A percentile compares a stretch with the other conserved stretches of the same genome.
Conservation (phyloP, 1,140 invertebrate species). For the Wiebesia pumilae region DNA sequence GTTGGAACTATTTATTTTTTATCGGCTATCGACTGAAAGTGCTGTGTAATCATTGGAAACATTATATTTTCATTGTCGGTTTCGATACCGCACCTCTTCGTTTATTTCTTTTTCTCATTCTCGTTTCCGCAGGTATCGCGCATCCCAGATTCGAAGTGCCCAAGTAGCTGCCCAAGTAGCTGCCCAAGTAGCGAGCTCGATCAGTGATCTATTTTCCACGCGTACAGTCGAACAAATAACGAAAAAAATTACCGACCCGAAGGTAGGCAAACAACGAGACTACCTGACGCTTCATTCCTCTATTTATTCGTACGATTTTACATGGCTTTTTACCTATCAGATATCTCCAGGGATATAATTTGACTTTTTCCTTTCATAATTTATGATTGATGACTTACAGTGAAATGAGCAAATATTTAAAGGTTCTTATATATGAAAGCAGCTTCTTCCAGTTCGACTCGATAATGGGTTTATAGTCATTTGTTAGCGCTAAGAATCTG, state of each 20-base stretch:
- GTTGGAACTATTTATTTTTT: constrained; percentile 46
- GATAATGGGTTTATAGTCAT: no score
- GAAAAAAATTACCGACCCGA: neutral
- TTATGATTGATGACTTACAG: neutral
- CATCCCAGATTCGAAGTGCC: neutral
- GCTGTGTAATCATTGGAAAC: constrained; percentile 50
- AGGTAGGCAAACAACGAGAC: neutral
- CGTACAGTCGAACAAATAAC: neutral
- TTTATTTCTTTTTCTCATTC: neutral
- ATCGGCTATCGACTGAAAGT: neutral
- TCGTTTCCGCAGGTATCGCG: constrained; percentile 28
- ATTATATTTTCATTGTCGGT: constrained; percentile 52
- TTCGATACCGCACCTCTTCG: constrained; percentile 20
- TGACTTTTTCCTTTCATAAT: neutral
- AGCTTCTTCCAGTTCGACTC: no score
- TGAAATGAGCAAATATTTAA: neutral
- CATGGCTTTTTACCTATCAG: neutral
- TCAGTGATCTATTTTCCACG: constrained; percentile 15
- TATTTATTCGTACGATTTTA: neutral
- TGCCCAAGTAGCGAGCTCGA: neutral
- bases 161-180: neutral
- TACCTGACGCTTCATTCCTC: neutral
- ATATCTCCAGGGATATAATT: neutral
- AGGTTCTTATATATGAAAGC: no score
- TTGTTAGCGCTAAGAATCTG: no score